These are phyloP conservation scores for Dendrocincla fuliginosa DNA, from an alignment of 2,797 vertebrate species.

Conservation along the genomic window DNA sequence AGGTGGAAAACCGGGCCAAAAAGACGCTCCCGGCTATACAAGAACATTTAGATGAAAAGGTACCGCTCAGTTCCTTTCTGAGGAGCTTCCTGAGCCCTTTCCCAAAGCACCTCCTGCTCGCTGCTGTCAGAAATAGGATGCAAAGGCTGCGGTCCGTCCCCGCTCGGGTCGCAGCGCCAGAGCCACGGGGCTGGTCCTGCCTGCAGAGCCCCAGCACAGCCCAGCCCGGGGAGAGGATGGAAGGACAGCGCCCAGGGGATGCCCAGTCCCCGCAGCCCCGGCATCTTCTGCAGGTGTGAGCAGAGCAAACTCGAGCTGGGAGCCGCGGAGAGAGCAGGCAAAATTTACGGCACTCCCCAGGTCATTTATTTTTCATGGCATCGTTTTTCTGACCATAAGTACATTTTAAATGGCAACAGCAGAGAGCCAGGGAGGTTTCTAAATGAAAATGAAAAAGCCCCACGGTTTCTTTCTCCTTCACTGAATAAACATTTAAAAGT, in stretches of 20 bases:
- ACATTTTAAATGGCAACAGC: slow-evolving; percentile 35
- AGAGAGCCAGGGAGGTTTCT: slow-evolving; percentile 9
- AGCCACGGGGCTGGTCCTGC: neutral
- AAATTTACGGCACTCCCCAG: neutral
- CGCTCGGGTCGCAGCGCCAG: neutral
- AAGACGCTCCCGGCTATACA: neutral
- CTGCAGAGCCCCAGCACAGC: neutral
- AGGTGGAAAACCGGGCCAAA: neutral
- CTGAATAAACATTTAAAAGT: slow-evolving; percentile 43
- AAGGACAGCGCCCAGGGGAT: neutral
- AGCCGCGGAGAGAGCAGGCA: neutral
- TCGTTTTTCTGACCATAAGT: slow-evolving; percentile 47
- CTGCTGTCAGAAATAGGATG: neutral
- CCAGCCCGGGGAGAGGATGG: neutral
- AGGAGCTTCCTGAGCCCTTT: neutral
- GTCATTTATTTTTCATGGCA: slow-evolving; percentile 22
- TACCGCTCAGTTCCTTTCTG: neutral
- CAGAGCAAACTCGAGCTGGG: neutral
- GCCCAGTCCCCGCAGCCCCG: neutral
- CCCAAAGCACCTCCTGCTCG: neutral
- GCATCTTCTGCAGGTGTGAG: neutral
- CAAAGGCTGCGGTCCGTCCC: accelerated
- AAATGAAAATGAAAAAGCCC: slow-evolving; percentile 59
- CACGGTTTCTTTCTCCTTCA: slow-evolving; percentile 35
- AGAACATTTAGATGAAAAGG: neutral